These are phyloP conservation scores for Cerastis rubricosa DNA, from an alignment of 2,888 invertebrate species.

Conservation along the genomic window DNA sequence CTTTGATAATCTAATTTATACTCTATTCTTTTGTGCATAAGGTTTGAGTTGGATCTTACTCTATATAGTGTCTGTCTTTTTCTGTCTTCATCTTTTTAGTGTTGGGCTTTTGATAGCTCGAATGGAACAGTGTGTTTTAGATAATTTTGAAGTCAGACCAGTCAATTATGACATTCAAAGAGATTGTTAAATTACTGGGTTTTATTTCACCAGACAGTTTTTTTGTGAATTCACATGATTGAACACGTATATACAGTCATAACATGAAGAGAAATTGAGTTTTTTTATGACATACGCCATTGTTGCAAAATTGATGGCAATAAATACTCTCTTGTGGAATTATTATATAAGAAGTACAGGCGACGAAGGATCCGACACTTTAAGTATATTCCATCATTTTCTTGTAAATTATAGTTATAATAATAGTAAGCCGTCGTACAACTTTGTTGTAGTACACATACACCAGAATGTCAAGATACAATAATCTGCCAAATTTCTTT, in stretches of 20 bases:
- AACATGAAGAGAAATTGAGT: slow-evolving; percentile 17
- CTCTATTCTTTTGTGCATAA: slow-evolving; percentile 43
- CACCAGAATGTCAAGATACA: no score
- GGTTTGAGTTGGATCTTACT: slow-evolving; percentile 23
- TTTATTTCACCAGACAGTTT: slow-evolving; percentile 22
- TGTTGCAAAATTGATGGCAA: slow-evolving; percentile 13
- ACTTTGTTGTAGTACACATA: slow-evolving; percentile 38
- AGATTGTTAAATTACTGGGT: slow-evolving; percentile 20
- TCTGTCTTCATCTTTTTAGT: slow-evolving; percentile 68
- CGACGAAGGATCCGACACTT: background rate
- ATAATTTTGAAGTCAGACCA: slow-evolving; percentile 39
- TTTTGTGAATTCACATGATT: slow-evolving; percentile 38
- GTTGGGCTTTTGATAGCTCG: slow-evolving; percentile 63
- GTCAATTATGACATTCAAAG: slow-evolving; percentile 42
- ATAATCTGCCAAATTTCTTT: no score
- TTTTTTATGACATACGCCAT: background rate
- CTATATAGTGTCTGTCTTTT: slow-evolving; percentile 60
- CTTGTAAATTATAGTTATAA: background rate
- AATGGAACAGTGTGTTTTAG: slow-evolving; percentile 62
- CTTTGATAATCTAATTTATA: slow-evolving; percentile 58
- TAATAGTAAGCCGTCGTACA: background rate
- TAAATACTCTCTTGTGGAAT: background rate
- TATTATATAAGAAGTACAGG: background rate
- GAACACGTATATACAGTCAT: slow-evolving; percentile 24
- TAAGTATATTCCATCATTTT: background rate